Conservation (phyloP, 2,888 invertebrate genomes). For the Andricus quercusramuli region DNA sequence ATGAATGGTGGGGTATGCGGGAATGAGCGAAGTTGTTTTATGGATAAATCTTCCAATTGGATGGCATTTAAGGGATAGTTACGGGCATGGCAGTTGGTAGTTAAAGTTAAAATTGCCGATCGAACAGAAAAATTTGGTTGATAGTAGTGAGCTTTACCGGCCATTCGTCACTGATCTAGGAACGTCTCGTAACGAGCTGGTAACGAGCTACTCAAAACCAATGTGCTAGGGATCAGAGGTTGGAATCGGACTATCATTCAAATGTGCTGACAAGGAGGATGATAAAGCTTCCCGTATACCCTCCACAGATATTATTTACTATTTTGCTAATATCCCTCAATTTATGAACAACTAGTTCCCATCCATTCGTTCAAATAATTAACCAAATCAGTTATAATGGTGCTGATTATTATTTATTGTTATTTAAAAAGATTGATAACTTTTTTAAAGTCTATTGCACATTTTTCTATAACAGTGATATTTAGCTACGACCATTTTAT, state of each 20-base stretch:
- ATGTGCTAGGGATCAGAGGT: slow-evolving; percentile 55
- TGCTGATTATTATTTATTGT: not conserved
- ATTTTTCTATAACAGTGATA: not conserved
- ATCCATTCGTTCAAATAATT: not conserved
- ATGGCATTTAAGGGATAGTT: slow-evolving; percentile 25
- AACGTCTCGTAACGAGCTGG: slow-evolving; percentile 57
- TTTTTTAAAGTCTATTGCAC: no score
- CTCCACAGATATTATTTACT: slow-evolving; percentile 50
- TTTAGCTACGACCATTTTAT: not conserved
- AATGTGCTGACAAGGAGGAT: slow-evolving; percentile 53
- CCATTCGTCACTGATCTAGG: slow-evolving; percentile 51
- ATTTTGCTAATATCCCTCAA: slow-evolving; percentile 50
- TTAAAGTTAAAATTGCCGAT: slow-evolving; percentile 33
- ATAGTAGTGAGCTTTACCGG: slow-evolving; percentile 23
- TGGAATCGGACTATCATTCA: slow-evolving; percentile 59
- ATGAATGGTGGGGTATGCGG: not conserved
- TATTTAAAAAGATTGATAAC: no score
- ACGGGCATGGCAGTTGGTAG: not conserved
- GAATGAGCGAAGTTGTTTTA: not conserved
- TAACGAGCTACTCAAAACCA: slow-evolving; percentile 57
- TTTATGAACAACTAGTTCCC: slow-evolving; percentile 20
- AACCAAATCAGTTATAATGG: not conserved
- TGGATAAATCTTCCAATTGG: slow-evolving; percentile 9
- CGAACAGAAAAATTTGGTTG: slow-evolving; percentile 23
- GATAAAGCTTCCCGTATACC: slow-evolving; percentile 53